Evolutionary conservation across 2,797 vertebrate species (phyloP), one percentile per base, ranked within the genome.

Genomic region (Ceyx erithaca): DNA sequence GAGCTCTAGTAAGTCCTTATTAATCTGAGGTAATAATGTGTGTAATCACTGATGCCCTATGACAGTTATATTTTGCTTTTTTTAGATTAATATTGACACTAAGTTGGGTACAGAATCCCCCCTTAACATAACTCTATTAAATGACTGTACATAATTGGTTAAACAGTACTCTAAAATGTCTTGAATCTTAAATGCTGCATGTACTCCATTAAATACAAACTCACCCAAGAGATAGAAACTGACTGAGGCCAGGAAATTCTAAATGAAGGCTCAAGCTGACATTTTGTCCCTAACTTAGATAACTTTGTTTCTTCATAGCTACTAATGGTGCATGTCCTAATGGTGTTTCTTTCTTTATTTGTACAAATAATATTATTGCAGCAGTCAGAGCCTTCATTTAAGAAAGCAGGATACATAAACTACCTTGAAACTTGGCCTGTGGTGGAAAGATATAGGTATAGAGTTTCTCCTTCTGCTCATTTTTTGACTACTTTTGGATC

Each of bases 231-330:
- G 80, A 93, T 30, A n/a, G 30, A 58, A 78, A 17, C 57, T 84
- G 51, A 86, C 48, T 71, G 66, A 93, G 79, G 70, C 45, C 57
- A 95, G 51, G 64, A 97, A 96, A 95, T 94, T 90, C 33, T 85
- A 64, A 87, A n/a, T 14, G 69, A 77, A 94, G 33, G 26, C 52
- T 92, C 54, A 89, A 83, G 33, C 33, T 94, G 64, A 68, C 61
- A 80, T 83, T 92, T 84, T 86, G 57, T 70, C 67, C 52, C 75
- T 68, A 77, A 83, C 21, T 91, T 80, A 58, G 11, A 51, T 52
- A 85, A 59, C 67, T 64, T 1, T 80, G 46, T 85, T 69, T 92
- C 59, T 49, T 81, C 58, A 43, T 40, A 72, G 51, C 75, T 78
- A 37, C 62, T 54, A 72, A 86, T 40, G 54, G 19, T 79, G 58